Evolutionary conservation across 2,797 vertebrate species (phyloP), one percentile per base, ranked within the genome.

Genomic region (Sebastes melanostomus): DNA sequence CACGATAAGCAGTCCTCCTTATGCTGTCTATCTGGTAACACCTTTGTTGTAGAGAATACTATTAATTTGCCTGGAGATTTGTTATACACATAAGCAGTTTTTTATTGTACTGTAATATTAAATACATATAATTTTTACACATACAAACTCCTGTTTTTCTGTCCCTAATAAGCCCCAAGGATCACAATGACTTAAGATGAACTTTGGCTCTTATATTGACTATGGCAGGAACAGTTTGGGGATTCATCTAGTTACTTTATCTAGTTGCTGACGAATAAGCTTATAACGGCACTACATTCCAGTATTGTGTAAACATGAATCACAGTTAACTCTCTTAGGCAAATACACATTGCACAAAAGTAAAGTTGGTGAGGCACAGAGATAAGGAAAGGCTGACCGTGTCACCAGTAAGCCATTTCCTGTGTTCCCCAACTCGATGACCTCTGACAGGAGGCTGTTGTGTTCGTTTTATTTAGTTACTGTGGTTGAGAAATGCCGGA

Each of bases 351-450:
- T 54, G 69, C 20, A 42, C 71, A 75, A 67, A 82, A 74, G 30
- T 36, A 9, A 22, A 79, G 25, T 60, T 59, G n/a, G 30, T 72
- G 78, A 70, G 61, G 66, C 72, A 75, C 50, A 42, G 36, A 82
- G 88, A 92, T 88, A 76, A 91, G 78, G 50, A 80, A 68, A 66
- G 16, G 13, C 76, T 1, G n/a, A 8, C 65, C 25, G 0, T 79
- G 75, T 84, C 81, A 86, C 78, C 81, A 86, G 16, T 58, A 18
- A 82, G 54, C 56, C 65, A 83, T 78, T 91, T 92, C 88, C 92
- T 67, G 42, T 70, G 86, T 52, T 77, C 54, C 76, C 61, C 8
- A 72, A 54, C 66, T 81, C 79, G 22, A 10, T 72, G 60, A 83
- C 78, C 75, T 84, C 78, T 68, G 62, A 65, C 75, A n/a, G 66